Evolutionary conservation across 2,888 invertebrate genomes (phyloP), one percentile per base, ranked within the genome.

Genomic region (Cetonia aurata): DNA sequence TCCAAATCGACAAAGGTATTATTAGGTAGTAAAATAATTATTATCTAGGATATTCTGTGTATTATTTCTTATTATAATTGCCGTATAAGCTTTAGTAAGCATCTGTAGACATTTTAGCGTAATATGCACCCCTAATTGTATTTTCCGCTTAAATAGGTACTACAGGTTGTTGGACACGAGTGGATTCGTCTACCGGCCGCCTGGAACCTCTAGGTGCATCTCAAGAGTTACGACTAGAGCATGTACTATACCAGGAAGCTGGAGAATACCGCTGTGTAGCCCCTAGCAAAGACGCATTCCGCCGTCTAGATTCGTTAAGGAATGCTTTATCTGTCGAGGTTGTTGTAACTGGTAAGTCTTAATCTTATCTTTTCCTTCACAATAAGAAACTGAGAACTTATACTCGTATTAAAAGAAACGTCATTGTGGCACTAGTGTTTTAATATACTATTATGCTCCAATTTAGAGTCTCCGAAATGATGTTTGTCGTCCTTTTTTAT

Each of bases 261-360:
- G 93, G 93, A 15, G 91, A 91, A 78, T 93, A 93, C 82, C 88
- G 92, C 75, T 93, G 93, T 83, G 90, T 92, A 53, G 89, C 88
- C 8, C 87, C 88, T 6, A 88, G 87, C 74, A 85, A 86, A 75
- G 87, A 88, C 72, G 84, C 86, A 67, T 86, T 86, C 72, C 86
- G 87, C 76, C 85, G 87, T 78, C 79, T 88, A 67, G 88, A 89
- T 77, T 85, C 87, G 42, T 81, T 89, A 67, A 86, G 87, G 76
- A 88, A 81, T 72, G 82, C 82, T 55, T 74, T 83, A 74, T 79
- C 87, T 66, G 86, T 88, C 53, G 85, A 87, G 75, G 81, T 89
- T 48, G 82, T 86, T 46, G 88, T 89, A 37, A 88, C 86, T 81
- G 89, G 89, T 89, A 80, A 86, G 86, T 82, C 62, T 81, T 67